Evolutionary conservation across 2,888 invertebrate species (phyloP).

Genomic region (Xiphydria camelus): DNA sequence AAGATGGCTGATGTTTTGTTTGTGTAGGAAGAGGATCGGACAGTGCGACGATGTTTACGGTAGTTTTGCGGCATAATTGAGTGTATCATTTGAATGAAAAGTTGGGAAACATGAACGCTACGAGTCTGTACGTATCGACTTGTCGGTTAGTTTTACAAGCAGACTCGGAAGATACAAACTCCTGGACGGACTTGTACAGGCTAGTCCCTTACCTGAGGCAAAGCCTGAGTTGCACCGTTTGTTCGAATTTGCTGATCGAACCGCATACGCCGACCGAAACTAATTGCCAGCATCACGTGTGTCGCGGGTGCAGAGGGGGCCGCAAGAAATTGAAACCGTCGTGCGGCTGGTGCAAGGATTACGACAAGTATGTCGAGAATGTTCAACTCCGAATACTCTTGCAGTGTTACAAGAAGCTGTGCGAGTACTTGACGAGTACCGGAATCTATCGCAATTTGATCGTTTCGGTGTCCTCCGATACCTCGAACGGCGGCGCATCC

Average conservation of each 20-base stretch:
- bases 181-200: conserved; percentile 81
- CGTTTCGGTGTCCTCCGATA: conserved; percentile 58
- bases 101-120: conserved; percentile 71
- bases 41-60: conserved; percentile 33
- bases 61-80: conserved; percentile 1
- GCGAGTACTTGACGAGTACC: conserved; percentile 78
- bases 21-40: conserved; percentile 43
- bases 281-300: conserved; percentile 88
- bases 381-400: conserved; percentile 78
- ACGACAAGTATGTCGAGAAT: conserved; percentile 80
- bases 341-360: conserved; percentile 85
- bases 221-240: conserved; percentile 87
- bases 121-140: conserved; percentile 80
- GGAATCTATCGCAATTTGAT: conserved; percentile 68
- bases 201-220: conserved; percentile 84
- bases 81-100: not conserved
- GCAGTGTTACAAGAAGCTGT: conserved; percentile 87
- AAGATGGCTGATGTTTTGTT: conserved; percentile 52
- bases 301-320: conserved; percentile 81
- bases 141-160: conserved; percentile 79
- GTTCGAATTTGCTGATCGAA: conserved; percentile 79
- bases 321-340: conserved; percentile 83
- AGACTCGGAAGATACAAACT: conserved; percentile 70
- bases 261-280: conserved; percentile 79
- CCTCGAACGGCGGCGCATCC: conserved; percentile 60